Evolutionary conservation across 2,113 vertebrate genomes (phyloP).

Genomic region (Caloenas nicobarica): DNA sequence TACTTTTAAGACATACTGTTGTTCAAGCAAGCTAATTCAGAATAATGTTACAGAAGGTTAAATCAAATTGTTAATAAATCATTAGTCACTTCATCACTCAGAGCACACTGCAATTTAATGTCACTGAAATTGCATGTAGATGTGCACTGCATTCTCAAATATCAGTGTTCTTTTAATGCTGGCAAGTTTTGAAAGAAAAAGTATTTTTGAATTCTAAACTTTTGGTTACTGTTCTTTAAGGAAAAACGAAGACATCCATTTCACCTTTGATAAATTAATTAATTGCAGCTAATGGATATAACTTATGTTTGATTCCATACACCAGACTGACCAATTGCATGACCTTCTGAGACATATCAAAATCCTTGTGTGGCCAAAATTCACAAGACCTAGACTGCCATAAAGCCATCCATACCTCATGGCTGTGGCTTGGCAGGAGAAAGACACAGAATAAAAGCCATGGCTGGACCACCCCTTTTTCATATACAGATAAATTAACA

Average conservation of each 20-base stretch:
- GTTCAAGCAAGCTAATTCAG: background rate
- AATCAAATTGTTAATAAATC: conserved; percentile 13
- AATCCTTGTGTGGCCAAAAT: background rate
- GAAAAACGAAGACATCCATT: background rate
- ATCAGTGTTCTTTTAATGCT: background rate
- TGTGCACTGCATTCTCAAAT: background rate
- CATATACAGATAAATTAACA: background rate
- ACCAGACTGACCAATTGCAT: background rate
- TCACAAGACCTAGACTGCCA: background rate
- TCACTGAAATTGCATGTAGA: background rate
- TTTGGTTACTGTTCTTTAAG: background rate
- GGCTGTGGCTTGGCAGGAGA: background rate
- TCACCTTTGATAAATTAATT: background rate
- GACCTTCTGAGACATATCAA: background rate
- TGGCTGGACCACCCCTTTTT: background rate
- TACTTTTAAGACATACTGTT: background rate
- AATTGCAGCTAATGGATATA: background rate
- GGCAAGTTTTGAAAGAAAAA: background rate
- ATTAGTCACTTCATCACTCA: background rate
- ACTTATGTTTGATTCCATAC: background rate
- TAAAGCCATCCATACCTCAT: background rate
- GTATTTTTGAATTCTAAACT: background rate
- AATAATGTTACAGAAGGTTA: background rate
- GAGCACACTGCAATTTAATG: background rate
- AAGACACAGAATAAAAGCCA: background rate